Evolutionary conservation across 2,113 vertebrate species (phyloP).

Genomic region (Macquaria australasica): DNA sequence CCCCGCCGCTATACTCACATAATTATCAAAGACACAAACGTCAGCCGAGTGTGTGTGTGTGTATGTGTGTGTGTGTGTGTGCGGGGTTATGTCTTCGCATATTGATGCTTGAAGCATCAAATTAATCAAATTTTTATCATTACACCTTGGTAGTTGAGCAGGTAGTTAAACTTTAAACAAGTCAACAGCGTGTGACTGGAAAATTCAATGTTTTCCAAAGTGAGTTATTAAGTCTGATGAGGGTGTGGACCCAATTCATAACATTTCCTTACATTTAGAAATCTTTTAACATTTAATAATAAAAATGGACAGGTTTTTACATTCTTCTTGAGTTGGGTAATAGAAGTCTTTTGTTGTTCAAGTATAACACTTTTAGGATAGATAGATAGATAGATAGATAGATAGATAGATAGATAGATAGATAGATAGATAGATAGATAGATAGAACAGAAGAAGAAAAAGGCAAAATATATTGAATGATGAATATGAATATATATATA

Average conservation of each 20-base stretch:
- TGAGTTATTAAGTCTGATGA: constrained; percentile 9
- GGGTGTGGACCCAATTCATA: not conserved
- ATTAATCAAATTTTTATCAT: constrained; percentile 51
- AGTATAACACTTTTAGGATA: not conserved
- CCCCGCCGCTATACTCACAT: constrained; percentile 31
- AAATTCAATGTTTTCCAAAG: constrained; percentile 22
- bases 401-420: no score
- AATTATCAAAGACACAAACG: constrained; percentile 44
- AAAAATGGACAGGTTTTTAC: not conserved
- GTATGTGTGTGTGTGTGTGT: not conserved
- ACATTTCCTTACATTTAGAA: not conserved
- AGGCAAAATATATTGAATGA: no score
- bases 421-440: no score
- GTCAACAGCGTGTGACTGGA: constrained; percentile 6
- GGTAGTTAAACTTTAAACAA: constrained; percentile 48
- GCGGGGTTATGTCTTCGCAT: not conserved
- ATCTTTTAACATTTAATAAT: not conserved
- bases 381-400: not conserved
- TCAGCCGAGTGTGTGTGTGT: not conserved
- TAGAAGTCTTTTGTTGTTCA: not conserved
- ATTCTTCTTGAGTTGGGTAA: not conserved
- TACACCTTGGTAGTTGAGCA: constrained; percentile 24
- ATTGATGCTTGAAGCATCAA: constrained; percentile 35
- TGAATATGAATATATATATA: no score
- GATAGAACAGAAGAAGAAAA: no score